These are phyloP conservation scores for Papilio polytes DNA, from an alignment of 1,140 invertebrate genomes.

Conservation along the genomic window DNA sequence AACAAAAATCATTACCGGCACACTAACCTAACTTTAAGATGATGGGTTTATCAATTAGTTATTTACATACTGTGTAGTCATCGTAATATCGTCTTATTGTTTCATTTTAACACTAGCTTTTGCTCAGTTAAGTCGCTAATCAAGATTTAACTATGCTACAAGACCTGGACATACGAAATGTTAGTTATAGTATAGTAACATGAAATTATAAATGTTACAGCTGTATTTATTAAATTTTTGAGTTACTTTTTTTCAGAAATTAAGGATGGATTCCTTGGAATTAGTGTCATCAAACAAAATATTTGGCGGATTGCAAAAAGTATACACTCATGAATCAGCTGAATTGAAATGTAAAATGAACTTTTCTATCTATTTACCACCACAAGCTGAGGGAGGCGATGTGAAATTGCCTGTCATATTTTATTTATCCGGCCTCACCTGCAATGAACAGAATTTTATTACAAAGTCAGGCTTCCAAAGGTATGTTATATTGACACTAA, in stretches of 20 bases:
- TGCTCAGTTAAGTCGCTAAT: neutral
- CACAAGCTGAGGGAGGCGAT: conserved; percentile 87
- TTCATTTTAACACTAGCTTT: conserved; percentile 17
- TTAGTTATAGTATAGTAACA: neutral
- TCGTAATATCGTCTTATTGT: neutral
- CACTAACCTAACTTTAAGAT: neutral
- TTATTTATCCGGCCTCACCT: conserved; percentile 97
- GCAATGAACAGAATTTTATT: conserved; percentile 98
- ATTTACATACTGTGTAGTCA: neutral
- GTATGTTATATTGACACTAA: no score
- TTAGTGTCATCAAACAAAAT: conserved; percentile 88
- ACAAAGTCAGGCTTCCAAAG: conserved; percentile 97
- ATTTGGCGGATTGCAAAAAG: conserved; percentile 93
- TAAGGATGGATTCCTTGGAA: conserved; percentile 80
- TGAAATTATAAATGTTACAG: no score
- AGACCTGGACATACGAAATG: conserved; percentile 32
- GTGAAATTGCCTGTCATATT: conserved; percentile 93
- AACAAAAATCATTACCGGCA: neutral
- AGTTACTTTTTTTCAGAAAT: conserved; percentile 20
- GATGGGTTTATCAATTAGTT: conserved; percentile 14
- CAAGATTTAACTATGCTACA: conserved; percentile 18
- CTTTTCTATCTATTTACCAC: conserved; percentile 95
- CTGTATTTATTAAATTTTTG: neutral
- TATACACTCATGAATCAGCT: conserved; percentile 92
- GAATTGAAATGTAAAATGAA: conserved; percentile 96